A percentile compares a stretch with the other conserved stretches of the same genome.
These are phyloP conservation scores for Tholera decimalis DNA, from an alignment of 2,888 invertebrate species.

Conservation along the genomic window DNA sequence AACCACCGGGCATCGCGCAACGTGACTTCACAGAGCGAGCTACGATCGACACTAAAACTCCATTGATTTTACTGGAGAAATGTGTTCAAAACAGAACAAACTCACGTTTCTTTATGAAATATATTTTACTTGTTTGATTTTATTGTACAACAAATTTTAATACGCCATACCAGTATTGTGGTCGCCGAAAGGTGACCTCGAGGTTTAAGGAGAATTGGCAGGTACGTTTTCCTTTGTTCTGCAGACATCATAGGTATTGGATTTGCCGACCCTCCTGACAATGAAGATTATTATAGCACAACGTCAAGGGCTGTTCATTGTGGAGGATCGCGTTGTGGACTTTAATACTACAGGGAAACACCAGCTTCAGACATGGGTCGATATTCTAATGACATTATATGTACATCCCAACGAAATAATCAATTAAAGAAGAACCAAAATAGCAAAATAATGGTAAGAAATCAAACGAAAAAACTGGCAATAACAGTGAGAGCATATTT, in stretches of 20 bases:
- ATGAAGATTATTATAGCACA: constrained; percentile 36
- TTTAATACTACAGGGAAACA: constrained; percentile 20
- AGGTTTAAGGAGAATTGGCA: constrained; percentile 44
- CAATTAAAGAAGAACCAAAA: constrained; percentile 32
- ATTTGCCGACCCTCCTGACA: constrained; percentile 24
- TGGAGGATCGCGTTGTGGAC: not conserved
- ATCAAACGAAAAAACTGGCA: constrained; percentile 35
- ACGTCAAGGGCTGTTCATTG: constrained; percentile 36
- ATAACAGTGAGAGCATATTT: constrained; percentile 54
- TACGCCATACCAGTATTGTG: constrained; percentile 21
- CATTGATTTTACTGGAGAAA: constrained; percentile 50
- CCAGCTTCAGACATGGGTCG: not conserved
- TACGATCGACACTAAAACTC: constrained; percentile 40
- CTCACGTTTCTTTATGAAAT: constrained; percentile 26
- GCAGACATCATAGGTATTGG: constrained; percentile 40
- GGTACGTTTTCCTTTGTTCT: constrained; percentile 45
- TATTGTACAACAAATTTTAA: constrained; percentile 2
- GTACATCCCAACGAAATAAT: constrained; percentile 24
- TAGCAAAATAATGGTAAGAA: constrained; percentile 15
- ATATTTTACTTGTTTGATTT: not conserved
- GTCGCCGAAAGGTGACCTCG: constrained; percentile 43
- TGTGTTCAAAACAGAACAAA: constrained; percentile 18
- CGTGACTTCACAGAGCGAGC: constrained; percentile 37
- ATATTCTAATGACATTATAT: constrained; percentile 14
- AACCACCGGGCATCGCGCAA: constrained; percentile 35